Conservation (phyloP, 2,888 invertebrate genomes). For the Drosophila cognata region DNA sequence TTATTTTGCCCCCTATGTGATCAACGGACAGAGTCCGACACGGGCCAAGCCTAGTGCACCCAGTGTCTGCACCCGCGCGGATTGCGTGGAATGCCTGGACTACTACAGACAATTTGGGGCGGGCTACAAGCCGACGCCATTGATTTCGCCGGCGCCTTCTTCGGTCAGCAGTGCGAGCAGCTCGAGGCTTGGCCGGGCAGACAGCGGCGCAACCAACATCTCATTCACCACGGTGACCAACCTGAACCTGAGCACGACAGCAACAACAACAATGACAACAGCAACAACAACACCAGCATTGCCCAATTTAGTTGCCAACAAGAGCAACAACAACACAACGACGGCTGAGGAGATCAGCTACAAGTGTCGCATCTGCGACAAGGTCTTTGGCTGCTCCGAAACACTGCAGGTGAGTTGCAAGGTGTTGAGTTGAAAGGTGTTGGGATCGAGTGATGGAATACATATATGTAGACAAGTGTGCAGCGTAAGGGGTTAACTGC, state of each 20-base stretch:
- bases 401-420: conserved; percentile 82
- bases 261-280: conserved; percentile 13
- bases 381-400: conserved; percentile 84
- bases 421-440: not conserved
- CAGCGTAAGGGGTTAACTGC: not conserved
- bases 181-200: conserved; percentile 40
- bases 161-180: conserved; percentile 72
- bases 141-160: conserved; percentile 74
- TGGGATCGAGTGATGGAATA: not conserved
- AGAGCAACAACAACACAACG: conserved; percentile 6
- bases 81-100: conserved; percentile 78
- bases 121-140: conserved; percentile 58
- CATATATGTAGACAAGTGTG: not conserved
- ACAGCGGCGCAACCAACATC: conserved; percentile 52
- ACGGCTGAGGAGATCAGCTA: conserved; percentile 82
- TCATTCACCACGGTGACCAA: conserved; percentile 77
- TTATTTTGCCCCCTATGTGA: conserved; percentile 74
- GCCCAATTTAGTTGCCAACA: conserved; percentile 32
- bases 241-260: conserved; percentile 60
- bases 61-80: conserved; percentile 63
- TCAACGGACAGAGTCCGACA: conserved; percentile 55
- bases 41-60: conserved; percentile 37
- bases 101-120: conserved; percentile 71
- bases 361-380: conserved; percentile 84
- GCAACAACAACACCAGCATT: conserved; percentile 11